A percentile compares a stretch with the other conserved stretches of the same genome.
Evolutionary conservation across 1,140 invertebrate genomes (phyloP).

Genomic region (Triops longicaudatus): DNA sequence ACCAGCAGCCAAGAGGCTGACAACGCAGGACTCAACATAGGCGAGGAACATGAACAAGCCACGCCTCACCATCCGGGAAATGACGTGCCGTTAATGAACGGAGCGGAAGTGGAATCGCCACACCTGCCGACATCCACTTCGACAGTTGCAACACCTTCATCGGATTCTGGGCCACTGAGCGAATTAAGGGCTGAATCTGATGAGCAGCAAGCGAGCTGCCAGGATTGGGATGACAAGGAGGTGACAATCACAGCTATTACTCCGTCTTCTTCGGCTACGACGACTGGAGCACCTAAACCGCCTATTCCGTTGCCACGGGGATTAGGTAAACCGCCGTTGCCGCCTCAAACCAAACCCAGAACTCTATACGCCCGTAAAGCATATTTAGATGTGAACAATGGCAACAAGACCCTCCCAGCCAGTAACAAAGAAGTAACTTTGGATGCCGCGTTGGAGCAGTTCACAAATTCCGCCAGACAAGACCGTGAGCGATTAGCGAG

Average conservation of each 20-base stretch:
- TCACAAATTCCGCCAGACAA: conserved; percentile 31
- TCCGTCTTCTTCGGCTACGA: too few relatives aligned
- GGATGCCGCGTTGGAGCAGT: conserved; percentile 33
- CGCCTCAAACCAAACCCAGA: conserved; percentile 24
- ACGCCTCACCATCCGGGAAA: not conserved
- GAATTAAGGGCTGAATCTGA: too few relatives aligned
- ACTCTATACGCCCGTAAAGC: conserved; percentile 21
- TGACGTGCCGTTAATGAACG: not conserved
- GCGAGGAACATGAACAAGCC: not conserved
- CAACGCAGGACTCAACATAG: not conserved
- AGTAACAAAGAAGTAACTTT: conserved; percentile 24
- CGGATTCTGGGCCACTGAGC: not conserved
- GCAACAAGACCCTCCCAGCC: conserved; percentile 16
- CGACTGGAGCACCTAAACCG: not conserved
- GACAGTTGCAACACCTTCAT: not conserved
- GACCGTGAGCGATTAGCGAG: conserved; percentile 34
- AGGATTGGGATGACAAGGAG: not conserved
- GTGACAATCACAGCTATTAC: not conserved
- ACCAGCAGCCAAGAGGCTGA: not conserved
- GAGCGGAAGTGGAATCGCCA: not conserved
- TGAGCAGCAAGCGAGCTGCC: not conserved
- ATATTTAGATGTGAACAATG: conserved; percentile 12
- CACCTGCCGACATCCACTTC: not conserved
- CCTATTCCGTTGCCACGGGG: conserved; percentile 21
- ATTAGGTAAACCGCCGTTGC: conserved; percentile 23